Base-by-base conservation (phyloP, 2,797 vertebrate species). In the Alauda arvensis region DNA sequence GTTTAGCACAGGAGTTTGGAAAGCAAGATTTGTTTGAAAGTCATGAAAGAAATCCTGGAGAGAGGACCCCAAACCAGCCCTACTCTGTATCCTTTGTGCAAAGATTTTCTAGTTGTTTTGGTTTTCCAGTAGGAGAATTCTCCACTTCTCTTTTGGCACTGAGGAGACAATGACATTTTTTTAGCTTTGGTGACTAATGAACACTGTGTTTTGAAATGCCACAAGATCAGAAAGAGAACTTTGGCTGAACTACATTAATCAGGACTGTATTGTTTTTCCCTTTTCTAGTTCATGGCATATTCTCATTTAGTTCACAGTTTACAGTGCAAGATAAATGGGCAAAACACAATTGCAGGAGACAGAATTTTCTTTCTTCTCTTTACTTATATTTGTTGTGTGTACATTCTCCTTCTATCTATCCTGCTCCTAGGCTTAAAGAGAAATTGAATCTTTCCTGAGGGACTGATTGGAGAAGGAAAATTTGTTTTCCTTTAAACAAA, bases 261-360 rank as follows among this genome's bases (percentile, higher is more conserved):
- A 83, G n/a, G 43, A 77, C 60, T 79, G 28, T 70, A 68, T 85
- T 92, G 86, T 61, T 92, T 89, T 93, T 74, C 63, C 33, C 31
- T 87, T 93, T 94, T 95, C 82, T 18, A 31, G 88, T 92, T 94
- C 91, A 93, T 52, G n/a, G 91, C 65, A 70, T 81, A 83, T 77
- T 91, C 80, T 93, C 82, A 81, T 89, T 88, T 90, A 91, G 51
- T 90, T 93, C 74, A 80, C 79, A 70, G 74, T 78, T 91, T 94
- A 85, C 63, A 83, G 88, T 69, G 26, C 56, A 91, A 92, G 84
- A 72, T 81, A 88, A 92, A 90, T 81, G 63, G 70, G 19, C 18
- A 91, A 93, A 92, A 93, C 34, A 61, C 60, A 92, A 76, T 76
- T 70, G 69, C 46, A 46, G 39, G 60, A 83, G 60, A 67, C 17